Evolutionary conservation across 1,140 invertebrate species (phyloP), one percentile per base, ranked within the genome.

Genomic region (Lepidurus packardi): DNA sequence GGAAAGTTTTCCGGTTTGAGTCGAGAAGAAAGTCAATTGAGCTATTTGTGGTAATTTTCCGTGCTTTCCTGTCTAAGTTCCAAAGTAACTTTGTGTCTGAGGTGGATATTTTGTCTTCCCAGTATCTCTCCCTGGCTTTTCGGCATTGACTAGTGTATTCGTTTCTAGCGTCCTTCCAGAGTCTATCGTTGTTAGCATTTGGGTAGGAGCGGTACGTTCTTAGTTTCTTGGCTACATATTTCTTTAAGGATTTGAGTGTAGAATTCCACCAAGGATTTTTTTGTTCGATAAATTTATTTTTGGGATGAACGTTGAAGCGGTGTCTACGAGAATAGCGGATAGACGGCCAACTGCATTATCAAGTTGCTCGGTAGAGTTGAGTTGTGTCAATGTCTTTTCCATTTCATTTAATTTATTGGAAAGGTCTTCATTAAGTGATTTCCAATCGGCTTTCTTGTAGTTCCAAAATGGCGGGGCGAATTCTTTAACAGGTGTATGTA

Each of bases 111-210:
- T 11, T 42, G 24, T 77, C 11, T 16, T 42, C 47, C 75, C 75
- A 77, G 16, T 43, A 77, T 42, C 21, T 44, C 9, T 43, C 43
- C 16, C 47, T 77, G 7, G 75, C 41, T 1, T 77, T 24, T 1
- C 24, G 43, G 9, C 43, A 34, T 77, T 65, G 16, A 16, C 44
- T 41, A 13, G 13, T 77, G 75, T 77, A 77, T 16, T 34, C 16
- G 16, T 45, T 77, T 10, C 75, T 43, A 16, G 34, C 24, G 9
- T 77, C 75, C 43, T 77, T 77, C 75, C 75, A 77, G 16, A 45
- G 41, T 77, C 47, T 43, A 1, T 47, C 24, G 24, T 77, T 45
- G 1, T n/a, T 44, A 10, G 43, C 41, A n/a, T 10, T 34, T 8
- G 24, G 75, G 43, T 43, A 77, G 21, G n/a, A 7, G 11, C 24